Conservation (phyloP, 2,797 vertebrate genomes). For the Pterois miles region DNA sequence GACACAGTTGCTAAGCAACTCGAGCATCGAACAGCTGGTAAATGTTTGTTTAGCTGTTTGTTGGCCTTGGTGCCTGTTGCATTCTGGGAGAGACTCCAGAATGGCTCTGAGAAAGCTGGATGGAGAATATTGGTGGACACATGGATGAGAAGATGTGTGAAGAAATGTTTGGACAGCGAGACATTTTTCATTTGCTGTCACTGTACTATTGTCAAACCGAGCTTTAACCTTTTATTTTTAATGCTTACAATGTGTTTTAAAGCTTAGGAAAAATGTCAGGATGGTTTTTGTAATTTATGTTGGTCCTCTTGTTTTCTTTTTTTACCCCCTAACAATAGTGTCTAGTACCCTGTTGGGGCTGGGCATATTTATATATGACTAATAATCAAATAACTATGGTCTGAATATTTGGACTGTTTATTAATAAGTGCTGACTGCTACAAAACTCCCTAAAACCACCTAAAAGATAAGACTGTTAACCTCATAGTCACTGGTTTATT, state of each 20-base stretch:
- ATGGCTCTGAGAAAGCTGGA: neutral
- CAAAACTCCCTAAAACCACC: neutral
- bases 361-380: too few relatives aligned
- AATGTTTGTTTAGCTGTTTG: neutral
- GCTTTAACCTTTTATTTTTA: too few relatives aligned
- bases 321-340: too few relatives aligned
- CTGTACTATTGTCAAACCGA: neutral
- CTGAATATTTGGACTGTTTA: neutral
- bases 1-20: neutral
- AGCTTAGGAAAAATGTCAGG: too few relatives aligned
- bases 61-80: neutral
- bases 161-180: neutral
- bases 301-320: too few relatives aligned
- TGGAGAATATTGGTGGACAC: neutral
- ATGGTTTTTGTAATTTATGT: too few relatives aligned
- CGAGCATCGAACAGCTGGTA: neutral
- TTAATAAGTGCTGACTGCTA: neutral
- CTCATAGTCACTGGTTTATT: neutral
- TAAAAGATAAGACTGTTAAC: neutral
- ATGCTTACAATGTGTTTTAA: too few relatives aligned
- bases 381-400: too few relatives aligned
- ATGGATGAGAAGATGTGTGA: neutral
- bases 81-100: conserved; percentile 2
- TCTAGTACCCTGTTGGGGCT: too few relatives aligned
- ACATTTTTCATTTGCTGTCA: neutral